Base-by-base conservation (phyloP, 2,888 invertebrate genomes). In the Lacanobia oleracea region DNA sequence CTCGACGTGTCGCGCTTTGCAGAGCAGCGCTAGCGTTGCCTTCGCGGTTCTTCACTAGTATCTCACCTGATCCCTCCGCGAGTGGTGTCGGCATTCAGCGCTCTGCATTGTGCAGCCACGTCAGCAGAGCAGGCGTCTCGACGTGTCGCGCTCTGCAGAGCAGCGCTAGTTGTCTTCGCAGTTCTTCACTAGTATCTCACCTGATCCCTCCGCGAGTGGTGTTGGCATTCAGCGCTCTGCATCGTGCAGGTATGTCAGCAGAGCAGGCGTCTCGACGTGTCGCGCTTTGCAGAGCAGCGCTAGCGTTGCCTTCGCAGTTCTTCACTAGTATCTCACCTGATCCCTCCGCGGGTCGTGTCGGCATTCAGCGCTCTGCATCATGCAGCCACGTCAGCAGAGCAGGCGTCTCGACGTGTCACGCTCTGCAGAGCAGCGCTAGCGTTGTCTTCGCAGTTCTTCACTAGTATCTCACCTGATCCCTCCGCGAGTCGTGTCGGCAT, bases 401-500 rank as follows among this genome's bases (percentile, higher is more conserved):
- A 21, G 59, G 21, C 9, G 21, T 60, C 16, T 21, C 59, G 7
- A 21, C 23, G 23, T 23, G 23, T 12, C 23, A 9, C 8, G 3
- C 27, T 54, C 14, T 8, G 0, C 1, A 9, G 9, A 33, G 18
- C 33, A 33, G 33, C 9, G 1, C 10, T 37, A 6, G 10, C 21
- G 10, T 7, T 10, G 21, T 8, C 14, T 50, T 18, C 1, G 5
- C 7, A 37, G 6, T 37, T n/a, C 37, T 37, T 54, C 1, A 27
- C 1, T 27, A 27, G 27, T 16, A 7, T 3, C 71, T 68, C 88
- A 97, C 97, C 97, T 97, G 87, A 97, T 97, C 40, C 97, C 97
- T 45, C 97, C 97, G 88, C 97, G 94, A 50, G 96, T 97, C 48
- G 97, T 97, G 86, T 97, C 97, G 88, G 97, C 97, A 89, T 97